A percentile compares a stretch with the other conserved stretches of the same genome.
These are phyloP conservation scores for Drosophila pseudotakahashii DNA, from an alignment of 2,888 invertebrate species.

Conservation along the genomic window DNA sequence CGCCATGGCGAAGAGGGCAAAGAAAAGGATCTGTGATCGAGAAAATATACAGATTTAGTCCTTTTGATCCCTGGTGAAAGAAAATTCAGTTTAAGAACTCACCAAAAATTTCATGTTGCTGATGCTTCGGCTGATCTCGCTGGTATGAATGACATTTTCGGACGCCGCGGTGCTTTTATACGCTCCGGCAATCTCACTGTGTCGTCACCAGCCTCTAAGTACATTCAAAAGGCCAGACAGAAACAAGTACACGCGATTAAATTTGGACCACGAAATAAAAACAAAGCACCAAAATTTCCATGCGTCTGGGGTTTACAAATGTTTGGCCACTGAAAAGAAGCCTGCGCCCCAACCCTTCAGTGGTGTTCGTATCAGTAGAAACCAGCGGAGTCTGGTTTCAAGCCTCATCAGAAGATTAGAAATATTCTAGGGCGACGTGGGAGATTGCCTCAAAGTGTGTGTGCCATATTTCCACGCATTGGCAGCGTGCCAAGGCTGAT, in stretches of 20 bases:
- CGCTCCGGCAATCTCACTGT: background rate
- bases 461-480: conserved; percentile 5
- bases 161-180: conserved; percentile 18
- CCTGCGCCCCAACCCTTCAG: conserved; percentile 1
- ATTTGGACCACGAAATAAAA: background rate
- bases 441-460: too few species aligned
- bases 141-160: background rate
- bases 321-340: conserved; percentile 6
- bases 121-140: conserved; percentile 3
- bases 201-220: background rate
- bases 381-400: background rate
- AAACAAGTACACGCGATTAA: background rate
- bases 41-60: background rate
- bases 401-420: background rate
- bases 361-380: background rate
- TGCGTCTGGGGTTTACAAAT: background rate
- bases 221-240: background rate
- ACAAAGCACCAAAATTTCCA: conserved; percentile 11
- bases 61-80: too few species aligned
- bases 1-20: conserved; percentile 23
- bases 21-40: conserved; percentile 15
- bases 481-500: conserved; percentile 5
- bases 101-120: conserved; percentile 30
- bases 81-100: background rate
- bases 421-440: background rate